Conservation (phyloP, 2,888 invertebrate species). For the Eupithecia abbreviata region DNA sequence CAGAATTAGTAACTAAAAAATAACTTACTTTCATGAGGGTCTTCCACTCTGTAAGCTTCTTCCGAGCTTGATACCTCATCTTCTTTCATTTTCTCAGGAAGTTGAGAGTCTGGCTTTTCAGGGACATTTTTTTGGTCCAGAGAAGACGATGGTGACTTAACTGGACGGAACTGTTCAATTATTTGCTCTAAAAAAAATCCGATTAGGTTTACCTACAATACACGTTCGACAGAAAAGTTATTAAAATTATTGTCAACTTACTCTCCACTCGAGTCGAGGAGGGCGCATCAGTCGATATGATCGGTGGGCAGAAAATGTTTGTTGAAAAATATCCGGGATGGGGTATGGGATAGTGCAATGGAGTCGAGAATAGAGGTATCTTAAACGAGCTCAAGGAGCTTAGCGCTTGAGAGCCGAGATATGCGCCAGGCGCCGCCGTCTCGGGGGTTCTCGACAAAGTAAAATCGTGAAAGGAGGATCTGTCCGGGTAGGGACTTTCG, state of each 20-base stretch:
- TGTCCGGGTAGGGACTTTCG: constrained; percentile 61
- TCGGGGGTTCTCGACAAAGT: constrained; percentile 59
- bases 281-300: constrained; percentile 61
- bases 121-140: constrained; percentile 54
- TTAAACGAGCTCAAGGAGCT: constrained; percentile 66
- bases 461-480: constrained; percentile 64
- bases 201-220: neutral
- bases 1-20: neutral
- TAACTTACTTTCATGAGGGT: constrained; percentile 47
- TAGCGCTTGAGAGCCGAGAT: constrained; percentile 54
- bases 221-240: constrained; percentile 4
- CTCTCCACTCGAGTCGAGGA: constrained; percentile 56
- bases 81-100: constrained; percentile 82
- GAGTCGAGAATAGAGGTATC: constrained; percentile 69
- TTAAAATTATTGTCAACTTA: constrained; percentile 50
- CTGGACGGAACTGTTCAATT: constrained; percentile 34
- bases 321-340: constrained; percentile 75
- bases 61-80: constrained; percentile 91
- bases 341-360: constrained; percentile 69
- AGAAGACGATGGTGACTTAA: constrained; percentile 37
- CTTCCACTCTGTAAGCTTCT: constrained; percentile 79
- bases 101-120: constrained; percentile 69
- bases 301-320: constrained; percentile 72
- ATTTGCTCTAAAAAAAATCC: constrained; percentile 41
- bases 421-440: constrained; percentile 57